phyloP scores from a whole-genome alignment of 1,140 invertebrate species.

The Drosophila saltans region DNA sequence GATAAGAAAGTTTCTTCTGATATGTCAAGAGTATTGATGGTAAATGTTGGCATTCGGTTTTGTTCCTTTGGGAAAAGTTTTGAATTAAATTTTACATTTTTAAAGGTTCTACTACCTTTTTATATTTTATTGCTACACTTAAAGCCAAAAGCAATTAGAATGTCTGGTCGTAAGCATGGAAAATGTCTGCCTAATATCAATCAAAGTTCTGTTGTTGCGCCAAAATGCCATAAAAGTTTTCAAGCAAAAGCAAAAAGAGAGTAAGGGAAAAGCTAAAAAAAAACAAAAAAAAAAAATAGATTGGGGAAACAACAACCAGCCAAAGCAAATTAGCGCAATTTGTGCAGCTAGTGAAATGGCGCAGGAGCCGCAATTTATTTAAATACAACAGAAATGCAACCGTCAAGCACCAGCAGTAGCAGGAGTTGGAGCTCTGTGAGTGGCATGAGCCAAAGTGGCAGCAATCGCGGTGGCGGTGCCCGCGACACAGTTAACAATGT shows the following conservation, averaged over 20 bases:
- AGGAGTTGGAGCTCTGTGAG: conserved; percentile 14
- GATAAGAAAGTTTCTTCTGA: conserved; percentile 76
- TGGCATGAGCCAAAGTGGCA: conserved; percentile 11
- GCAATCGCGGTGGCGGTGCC: not conserved
- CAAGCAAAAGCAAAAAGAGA: conserved; percentile 2
- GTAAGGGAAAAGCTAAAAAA: not conserved
- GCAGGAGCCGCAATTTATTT: conserved; percentile 64
- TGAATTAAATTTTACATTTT: not conserved
- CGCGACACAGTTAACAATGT: conserved; percentile 15
- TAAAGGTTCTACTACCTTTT: not conserved
- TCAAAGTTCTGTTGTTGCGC: conserved; percentile 43
- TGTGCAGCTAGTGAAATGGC: conserved; percentile 62
- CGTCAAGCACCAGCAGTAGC: conserved; percentile 54
- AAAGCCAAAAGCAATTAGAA: conserved; percentile 31
- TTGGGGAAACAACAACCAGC: conserved; percentile 50
- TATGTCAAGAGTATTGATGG: conserved; percentile 75
- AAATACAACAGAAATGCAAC: conserved; percentile 59
- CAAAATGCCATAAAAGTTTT: conserved; percentile 50
- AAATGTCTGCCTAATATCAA: conserved; percentile 57
- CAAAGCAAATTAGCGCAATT: conserved; percentile 75
- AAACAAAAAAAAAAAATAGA: conserved; percentile 4
- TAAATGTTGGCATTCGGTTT: conserved; percentile 58
- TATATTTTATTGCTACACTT: not conserved
- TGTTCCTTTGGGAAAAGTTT: conserved; percentile 17
- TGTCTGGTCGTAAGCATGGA: conserved; percentile 29